A percentile compares a stretch with the other conserved stretches of the same genome.
Conservation (phyloP, 2,888 invertebrate genomes). For the Brenthis ino region DNA sequence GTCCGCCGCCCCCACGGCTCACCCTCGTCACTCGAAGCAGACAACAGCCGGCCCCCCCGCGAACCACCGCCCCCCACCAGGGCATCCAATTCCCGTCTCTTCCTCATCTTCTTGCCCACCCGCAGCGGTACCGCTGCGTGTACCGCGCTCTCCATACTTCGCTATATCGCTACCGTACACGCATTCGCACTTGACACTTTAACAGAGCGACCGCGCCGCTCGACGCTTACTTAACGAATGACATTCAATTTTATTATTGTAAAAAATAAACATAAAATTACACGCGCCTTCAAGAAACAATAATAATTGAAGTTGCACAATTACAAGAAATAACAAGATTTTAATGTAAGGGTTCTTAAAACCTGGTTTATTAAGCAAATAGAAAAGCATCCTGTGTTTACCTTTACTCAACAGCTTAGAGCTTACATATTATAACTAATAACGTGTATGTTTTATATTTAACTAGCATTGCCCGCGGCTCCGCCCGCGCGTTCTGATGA, state of each 20-base stretch:
- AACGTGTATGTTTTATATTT: not conserved
- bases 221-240: conserved; percentile 59
- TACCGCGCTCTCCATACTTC: conserved; percentile 78
- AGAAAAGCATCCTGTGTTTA: too few relatives aligned
- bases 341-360: not conserved
- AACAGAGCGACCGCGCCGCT: conserved; percentile 53
- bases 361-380: not conserved
- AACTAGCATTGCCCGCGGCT: too few relatives aligned
- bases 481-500: too few relatives aligned
- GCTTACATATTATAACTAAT: too few relatives aligned
- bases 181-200: conserved; percentile 59
- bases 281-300: conserved; percentile 9
- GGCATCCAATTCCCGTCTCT: conserved; percentile 88
- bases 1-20: conserved; percentile 79
- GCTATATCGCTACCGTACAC: conserved; percentile 64
- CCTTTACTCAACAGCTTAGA: too few relatives aligned
- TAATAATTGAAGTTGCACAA: conserved; percentile 7
- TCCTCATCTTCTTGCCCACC: conserved; percentile 89
- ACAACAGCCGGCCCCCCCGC: conserved; percentile 81
- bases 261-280: conserved; percentile 39
- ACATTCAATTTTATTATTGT: conserved; percentile 45
- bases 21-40: conserved; percentile 82
- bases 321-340: not conserved
- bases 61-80: conserved; percentile 82
- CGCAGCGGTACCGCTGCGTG: conserved; percentile 85